Percentiles rank a stretch among this genome's conserved stretches.
These are phyloP conservation scores for Diplosoma virens DNA, from an alignment of 23 tunicate genomes.

Conservation along the genomic window DNA sequence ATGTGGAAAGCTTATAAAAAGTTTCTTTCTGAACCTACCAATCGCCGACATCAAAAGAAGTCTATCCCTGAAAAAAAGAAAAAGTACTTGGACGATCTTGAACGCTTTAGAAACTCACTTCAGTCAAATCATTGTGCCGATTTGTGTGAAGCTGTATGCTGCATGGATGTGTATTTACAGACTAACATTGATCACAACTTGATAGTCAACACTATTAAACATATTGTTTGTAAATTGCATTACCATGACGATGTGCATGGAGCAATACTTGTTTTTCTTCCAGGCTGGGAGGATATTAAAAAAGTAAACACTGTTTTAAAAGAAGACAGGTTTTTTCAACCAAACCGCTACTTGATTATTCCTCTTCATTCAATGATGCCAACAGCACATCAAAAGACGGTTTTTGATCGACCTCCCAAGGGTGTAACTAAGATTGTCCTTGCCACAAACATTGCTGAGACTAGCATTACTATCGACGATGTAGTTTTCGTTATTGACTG, in stretches of 20 bases:
- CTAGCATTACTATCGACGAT: conserved; percentile 87
- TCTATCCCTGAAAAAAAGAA: neutral
- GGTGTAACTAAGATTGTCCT: conserved; percentile 88
- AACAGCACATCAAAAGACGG: conserved; percentile 59
- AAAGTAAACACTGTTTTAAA: conserved; percentile 30
- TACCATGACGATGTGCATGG: conserved; percentile 5
- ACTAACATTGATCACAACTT: conserved; percentile 42
- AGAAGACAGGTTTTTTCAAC: conserved; percentile 45
- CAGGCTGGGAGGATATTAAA: conserved; percentile 86
- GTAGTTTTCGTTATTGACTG: conserved; percentile 80
- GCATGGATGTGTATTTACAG: conserved; percentile 69
- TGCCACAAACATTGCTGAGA: conserved; percentile 93
- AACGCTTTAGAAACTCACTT: neutral
- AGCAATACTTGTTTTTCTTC: conserved; percentile 71
- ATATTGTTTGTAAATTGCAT: conserved; percentile 13
- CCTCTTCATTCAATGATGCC: conserved; percentile 94
- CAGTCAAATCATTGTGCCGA: conserved; percentile 7
- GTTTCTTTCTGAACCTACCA: neutral
- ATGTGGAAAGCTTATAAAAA: conserved; percentile 1
- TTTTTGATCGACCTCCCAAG: conserved; percentile 69
- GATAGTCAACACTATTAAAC: conserved; percentile 45
- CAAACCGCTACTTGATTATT: conserved; percentile 39
- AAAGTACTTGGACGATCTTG: conserved; percentile 15
- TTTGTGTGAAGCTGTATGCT: conserved; percentile 29
- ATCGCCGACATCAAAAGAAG: neutral